A percentile compares a stretch with the other conserved stretches of the same genome.
Conservation (phyloP, 2,113 vertebrate genomes). For the Garra rufa region DNA sequence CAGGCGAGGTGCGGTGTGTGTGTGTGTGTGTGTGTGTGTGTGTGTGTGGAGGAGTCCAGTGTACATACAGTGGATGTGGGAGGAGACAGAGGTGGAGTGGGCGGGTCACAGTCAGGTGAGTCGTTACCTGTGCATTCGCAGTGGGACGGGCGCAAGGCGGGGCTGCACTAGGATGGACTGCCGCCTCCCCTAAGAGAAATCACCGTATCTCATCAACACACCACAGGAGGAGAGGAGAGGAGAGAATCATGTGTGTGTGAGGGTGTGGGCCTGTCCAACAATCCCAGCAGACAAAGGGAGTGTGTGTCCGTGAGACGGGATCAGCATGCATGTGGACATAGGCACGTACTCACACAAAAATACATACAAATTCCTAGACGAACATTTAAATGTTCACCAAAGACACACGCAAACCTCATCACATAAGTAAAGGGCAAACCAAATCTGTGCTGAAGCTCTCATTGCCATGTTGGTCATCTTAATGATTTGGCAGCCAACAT, state of each 20-base stretch:
- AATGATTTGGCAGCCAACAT: conserved; percentile 24
- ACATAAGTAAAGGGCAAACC: not conserved
- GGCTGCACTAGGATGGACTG: conserved; percentile 86
- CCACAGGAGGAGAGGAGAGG: conserved; percentile 49
- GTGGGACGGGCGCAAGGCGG: conserved; percentile 80
- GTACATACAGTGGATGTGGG: conserved; percentile 64
- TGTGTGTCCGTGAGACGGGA: conserved; percentile 53
- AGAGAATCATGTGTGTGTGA: conserved; percentile 56
- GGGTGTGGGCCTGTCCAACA: conserved; percentile 35
- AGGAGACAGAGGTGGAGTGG: conserved; percentile 68
- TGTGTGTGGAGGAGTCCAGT: conserved; percentile 50
- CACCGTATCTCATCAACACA: conserved; percentile 85
- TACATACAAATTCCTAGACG: conserved; percentile 39
- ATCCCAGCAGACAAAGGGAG: conserved; percentile 23
- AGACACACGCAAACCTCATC: conserved; percentile 14
- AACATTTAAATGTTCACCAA: conserved; percentile 28
- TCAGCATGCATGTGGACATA: conserved; percentile 51
- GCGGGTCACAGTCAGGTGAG: conserved; percentile 68
- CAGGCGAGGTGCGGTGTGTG: conserved; percentile 1
- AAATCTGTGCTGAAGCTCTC: conserved; percentile 10
- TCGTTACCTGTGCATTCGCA: conserved; percentile 83
- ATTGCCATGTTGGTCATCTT: not conserved
- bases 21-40: conserved; percentile 50
- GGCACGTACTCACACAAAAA: conserved; percentile 23
- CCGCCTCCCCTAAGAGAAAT: conserved; percentile 87